Evolutionary conservation across 1,140 invertebrate species (phyloP).

Genomic region (Bombus sylvicola): DNA sequence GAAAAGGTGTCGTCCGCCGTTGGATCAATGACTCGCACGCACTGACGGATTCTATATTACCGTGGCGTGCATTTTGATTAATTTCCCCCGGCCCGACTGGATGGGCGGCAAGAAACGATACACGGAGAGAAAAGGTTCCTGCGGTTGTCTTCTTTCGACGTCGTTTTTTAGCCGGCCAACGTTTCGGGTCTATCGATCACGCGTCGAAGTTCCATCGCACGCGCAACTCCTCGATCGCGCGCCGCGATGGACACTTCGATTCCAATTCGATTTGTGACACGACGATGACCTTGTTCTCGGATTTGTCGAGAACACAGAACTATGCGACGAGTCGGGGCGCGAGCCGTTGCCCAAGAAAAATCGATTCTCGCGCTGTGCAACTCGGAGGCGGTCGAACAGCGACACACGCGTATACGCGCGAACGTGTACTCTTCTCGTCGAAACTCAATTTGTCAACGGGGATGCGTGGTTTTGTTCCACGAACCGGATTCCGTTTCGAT

Average conservation of each 20-base stretch:
- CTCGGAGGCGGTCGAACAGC: constrained; percentile 3
- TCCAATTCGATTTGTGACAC: no score
- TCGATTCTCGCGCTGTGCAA: background rate
- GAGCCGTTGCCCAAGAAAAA: background rate
- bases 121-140: constrained; percentile 31
- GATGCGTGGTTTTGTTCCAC: constrained; percentile 75
- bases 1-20: constrained; percentile 45
- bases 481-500: constrained; percentile 77
- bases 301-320: no score
- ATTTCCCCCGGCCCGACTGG: constrained; percentile 27
- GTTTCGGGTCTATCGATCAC: constrained; percentile 50
- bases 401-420: constrained; percentile 59
- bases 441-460: constrained; percentile 78
- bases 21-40: constrained; percentile 56
- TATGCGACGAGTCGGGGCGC: background rate
- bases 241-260: no score
- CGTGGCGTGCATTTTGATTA: constrained; percentile 62
- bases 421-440: constrained; percentile 62
- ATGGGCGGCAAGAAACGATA: constrained; percentile 23
- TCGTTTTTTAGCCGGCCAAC: background rate
- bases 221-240: no score
- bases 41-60: constrained; percentile 60
- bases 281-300: no score
- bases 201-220: constrained; percentile 16
- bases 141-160: constrained; percentile 12